Evolutionary conservation across 2,888 invertebrate genomes (phyloP).

Genomic region (Siphlonurus alternatus): DNA sequence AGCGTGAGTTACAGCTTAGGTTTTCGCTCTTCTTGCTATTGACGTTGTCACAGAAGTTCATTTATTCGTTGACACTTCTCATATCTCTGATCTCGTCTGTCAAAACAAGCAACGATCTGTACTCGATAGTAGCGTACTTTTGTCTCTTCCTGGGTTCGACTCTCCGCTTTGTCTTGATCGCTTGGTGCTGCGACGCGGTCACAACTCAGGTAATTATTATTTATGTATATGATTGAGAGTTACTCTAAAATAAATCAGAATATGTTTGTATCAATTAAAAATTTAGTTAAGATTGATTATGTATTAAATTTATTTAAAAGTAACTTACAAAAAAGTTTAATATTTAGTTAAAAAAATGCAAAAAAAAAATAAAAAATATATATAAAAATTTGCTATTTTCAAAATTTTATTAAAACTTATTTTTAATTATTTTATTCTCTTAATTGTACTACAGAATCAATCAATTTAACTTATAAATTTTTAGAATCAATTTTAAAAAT

Average conservation of each 20-base stretch:
- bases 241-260: too few species aligned
- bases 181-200: neutral
- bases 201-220: neutral
- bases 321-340: too few species aligned
- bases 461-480: too few species aligned
- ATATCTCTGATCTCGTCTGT: neutral
- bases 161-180: neutral
- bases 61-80: neutral
- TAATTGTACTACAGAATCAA: too few species aligned
- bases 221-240: too few species aligned
- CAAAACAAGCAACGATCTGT: neutral
- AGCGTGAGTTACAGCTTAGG: neutral
- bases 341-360: too few species aligned
- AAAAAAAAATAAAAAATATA: too few species aligned
- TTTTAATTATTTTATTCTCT: too few species aligned
- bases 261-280: too few species aligned
- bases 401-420: too few species aligned
- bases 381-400: too few species aligned
- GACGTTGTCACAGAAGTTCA: neutral
- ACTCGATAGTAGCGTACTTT: neutral
- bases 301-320: neutral
- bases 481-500: too few species aligned
- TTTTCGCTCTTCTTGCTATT: neutral
- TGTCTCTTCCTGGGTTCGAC: neutral
- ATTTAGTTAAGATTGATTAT: neutral